phyloP scores from a whole-genome alignment of 2,888 invertebrate species.

The Acleris sparsana region DNA sequence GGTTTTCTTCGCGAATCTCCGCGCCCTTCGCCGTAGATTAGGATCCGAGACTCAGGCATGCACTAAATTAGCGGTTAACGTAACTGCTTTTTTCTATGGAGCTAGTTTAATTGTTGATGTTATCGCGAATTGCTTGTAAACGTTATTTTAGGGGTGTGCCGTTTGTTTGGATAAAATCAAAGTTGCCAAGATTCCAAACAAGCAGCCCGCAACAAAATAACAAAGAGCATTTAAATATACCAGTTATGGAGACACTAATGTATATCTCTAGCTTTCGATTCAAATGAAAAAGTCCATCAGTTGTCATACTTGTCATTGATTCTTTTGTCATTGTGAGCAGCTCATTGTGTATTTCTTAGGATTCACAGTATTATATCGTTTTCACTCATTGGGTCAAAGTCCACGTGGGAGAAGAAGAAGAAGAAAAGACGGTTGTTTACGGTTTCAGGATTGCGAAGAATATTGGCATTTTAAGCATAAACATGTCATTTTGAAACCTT shows the following conservation, averaged over 20 bases:
- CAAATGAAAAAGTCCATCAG: slow-evolving; percentile 27
- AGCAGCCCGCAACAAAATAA: too few species aligned
- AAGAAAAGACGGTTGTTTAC: too few species aligned
- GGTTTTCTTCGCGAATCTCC: slow-evolving; percentile 31
- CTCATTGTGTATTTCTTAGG: slow-evolving; percentile 23
- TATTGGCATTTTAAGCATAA: too few species aligned
- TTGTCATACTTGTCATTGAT: slow-evolving; percentile 19
- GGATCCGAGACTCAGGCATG: slow-evolving; percentile 19
- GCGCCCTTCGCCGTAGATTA: slow-evolving; percentile 31
- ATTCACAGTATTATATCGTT: slow-evolving; percentile 44
- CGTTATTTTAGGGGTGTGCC: not conserved
- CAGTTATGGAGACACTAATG: slow-evolving; percentile 4
- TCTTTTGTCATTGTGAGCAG: slow-evolving; percentile 17
- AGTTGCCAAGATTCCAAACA: too few species aligned
- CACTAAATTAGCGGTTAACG: slow-evolving; percentile 8
- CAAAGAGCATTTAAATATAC: not conserved
- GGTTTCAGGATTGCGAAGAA: too few species aligned
- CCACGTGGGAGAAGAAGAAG: slow-evolving; percentile 32
- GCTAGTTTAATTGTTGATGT: too few species aligned
- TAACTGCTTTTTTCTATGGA: not conserved
- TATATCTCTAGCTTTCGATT: slow-evolving; percentile 23
- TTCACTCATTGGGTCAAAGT: slow-evolving; percentile 60
- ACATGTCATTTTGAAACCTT: too few species aligned
- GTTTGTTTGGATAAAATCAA: too few species aligned
- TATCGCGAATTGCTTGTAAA: not conserved